Conservation (phyloP, 1,140 invertebrate genomes). For the Euura saliciscinereae region DNA sequence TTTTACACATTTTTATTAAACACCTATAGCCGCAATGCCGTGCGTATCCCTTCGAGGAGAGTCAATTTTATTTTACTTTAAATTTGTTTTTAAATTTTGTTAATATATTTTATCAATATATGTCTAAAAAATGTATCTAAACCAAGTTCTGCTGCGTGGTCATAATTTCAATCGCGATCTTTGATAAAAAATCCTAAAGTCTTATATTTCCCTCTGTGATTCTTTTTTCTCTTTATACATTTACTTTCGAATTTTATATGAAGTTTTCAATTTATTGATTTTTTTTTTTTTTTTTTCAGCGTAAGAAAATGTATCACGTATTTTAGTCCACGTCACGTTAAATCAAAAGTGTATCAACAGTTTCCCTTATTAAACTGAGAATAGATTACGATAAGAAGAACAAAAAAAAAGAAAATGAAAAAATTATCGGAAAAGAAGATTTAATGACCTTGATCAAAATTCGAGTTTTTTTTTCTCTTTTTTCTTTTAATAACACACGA, state of each 20-base stretch:
- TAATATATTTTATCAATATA: background rate
- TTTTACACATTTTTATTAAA: too few species aligned
- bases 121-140: background rate
- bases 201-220: background rate
- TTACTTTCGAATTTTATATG: constrained; percentile 7
- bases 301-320: background rate
- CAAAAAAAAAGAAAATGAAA: background rate
- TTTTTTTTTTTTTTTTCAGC: background rate
- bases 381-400: too few species aligned
- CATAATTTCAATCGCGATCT: background rate
- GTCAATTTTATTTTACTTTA: too few species aligned
- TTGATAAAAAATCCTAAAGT: background rate
- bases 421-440: background rate
- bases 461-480: background rate
- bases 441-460: background rate
- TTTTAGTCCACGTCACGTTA: background rate
- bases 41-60: too few species aligned
- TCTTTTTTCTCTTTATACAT: background rate
- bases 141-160: background rate
- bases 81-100: background rate
- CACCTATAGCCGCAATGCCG: too few species aligned
- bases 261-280: background rate
- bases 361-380: too few species aligned
- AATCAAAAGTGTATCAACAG: too few species aligned
- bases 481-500: background rate